These are phyloP conservation scores for Drosophila busckii DNA, from an alignment of 1,140 invertebrate species.

Conservation along the genomic window DNA sequence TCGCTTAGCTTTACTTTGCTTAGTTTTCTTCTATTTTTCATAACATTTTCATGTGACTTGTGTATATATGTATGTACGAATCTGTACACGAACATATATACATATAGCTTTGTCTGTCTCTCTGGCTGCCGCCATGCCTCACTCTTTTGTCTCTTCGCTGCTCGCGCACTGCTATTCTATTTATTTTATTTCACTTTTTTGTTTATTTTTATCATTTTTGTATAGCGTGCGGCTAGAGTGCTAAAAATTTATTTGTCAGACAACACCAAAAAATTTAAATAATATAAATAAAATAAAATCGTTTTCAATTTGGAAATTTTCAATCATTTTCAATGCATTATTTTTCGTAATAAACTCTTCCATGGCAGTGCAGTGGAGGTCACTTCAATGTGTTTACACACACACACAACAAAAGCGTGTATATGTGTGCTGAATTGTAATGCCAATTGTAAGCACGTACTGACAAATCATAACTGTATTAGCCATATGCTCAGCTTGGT, in stretches of 20 bases:
- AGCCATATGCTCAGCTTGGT: conserved; percentile 10
- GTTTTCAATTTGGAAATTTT: not conserved
- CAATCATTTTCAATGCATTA: conserved; percentile 12
- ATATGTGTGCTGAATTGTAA: not conserved
- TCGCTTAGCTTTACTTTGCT: too few relatives aligned
- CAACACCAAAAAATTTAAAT: conserved; percentile 37
- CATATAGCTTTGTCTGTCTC: too few relatives aligned
- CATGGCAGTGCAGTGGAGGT: conserved; percentile 47
- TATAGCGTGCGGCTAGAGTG: conserved; percentile 42
- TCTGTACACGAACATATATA: too few relatives aligned
- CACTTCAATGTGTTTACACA: conserved; percentile 8
- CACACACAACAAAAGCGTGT: not conserved
- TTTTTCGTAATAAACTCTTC: conserved; percentile 2
- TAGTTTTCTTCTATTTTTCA: too few relatives aligned
- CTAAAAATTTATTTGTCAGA: conserved; percentile 66
- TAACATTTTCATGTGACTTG: too few relatives aligned
- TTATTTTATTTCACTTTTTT: conserved; percentile 27
- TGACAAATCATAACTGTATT: conserved; percentile 1
- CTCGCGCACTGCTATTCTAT: conserved; percentile 12
- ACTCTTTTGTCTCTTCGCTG: not conserved
- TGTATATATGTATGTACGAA: too few relatives aligned
- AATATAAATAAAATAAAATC: conserved; percentile 24
- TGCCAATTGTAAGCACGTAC: conserved; percentile 3
- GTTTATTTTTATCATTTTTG: conserved; percentile 69
- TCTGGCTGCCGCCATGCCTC: not conserved